Conservation (phyloP, 2,888 invertebrate species). For the Phaedon cochleariae region DNA sequence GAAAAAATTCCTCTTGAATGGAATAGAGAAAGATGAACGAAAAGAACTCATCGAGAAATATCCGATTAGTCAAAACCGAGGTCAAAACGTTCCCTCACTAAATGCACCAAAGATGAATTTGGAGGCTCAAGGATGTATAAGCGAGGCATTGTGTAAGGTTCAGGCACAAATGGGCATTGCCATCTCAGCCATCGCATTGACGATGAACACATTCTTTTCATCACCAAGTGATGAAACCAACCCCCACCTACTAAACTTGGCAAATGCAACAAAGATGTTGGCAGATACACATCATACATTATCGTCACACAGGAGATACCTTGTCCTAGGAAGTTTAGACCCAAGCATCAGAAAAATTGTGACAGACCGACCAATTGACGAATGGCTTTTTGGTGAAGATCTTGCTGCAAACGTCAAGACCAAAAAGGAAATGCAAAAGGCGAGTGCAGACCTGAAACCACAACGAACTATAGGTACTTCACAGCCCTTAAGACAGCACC, state of each 20-base stretch:
- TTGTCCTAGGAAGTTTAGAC: not conserved
- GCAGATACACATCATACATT: constrained; percentile 7
- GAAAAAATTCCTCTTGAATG: too few species aligned
- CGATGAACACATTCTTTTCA: not conserved
- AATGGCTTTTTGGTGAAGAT: constrained; percentile 11
- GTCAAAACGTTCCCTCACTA: not conserved
- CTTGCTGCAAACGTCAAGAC: constrained; percentile 6
- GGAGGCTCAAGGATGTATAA: not conserved
- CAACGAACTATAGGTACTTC: not conserved
- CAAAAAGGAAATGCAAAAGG: constrained; percentile 13
- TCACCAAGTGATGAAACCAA: not conserved
- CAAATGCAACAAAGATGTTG: not conserved
- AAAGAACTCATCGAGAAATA: not conserved
- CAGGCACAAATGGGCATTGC: not conserved
- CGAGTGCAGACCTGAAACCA: constrained; percentile 69
- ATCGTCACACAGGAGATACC: not conserved
- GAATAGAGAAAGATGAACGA: not conserved
- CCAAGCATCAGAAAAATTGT: constrained; percentile 4
- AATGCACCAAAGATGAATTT: not conserved
- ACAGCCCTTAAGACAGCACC: not conserved
- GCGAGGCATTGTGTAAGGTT: not conserved
- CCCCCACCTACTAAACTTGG: not conserved
- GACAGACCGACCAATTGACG: constrained; percentile 3
- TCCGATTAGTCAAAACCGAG: too few species aligned
- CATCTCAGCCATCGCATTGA: not conserved